Evolutionary conservation across 2,113 vertebrate species (phyloP).

Genomic region (Hypomesus transpacificus): DNA sequence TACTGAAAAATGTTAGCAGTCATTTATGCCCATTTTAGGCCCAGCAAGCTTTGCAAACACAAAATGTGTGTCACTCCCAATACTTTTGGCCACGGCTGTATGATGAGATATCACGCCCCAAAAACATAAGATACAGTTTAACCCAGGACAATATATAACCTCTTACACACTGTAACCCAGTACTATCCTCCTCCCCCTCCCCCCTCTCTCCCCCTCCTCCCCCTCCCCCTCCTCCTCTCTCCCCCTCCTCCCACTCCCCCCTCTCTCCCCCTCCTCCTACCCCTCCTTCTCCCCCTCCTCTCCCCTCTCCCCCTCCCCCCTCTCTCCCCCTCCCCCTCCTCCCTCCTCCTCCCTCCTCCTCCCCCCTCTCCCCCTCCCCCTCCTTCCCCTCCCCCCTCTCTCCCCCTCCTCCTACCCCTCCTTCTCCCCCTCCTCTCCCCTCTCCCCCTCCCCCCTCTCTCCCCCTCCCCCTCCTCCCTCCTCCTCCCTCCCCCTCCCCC

Average conservation of each 20-base stretch:
- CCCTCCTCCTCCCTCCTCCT: neutral
- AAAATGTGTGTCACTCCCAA: no score
- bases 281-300: neutral
- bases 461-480: neutral
- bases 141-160: no score
- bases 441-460: slow-evolving; percentile 12
- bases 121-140: no score
- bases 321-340: slow-evolving; percentile 9
- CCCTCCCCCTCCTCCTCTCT: neutral
- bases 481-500: neutral
- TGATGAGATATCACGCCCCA: no score
- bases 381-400: neutral
- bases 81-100: no score
- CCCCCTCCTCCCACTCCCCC: neutral
- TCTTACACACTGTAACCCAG: no score
- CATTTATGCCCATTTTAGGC: no score
- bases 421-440: no score
- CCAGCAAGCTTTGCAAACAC: no score
- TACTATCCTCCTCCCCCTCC: neutral
- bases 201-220: neutral
- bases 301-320: no score
- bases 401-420: neutral
- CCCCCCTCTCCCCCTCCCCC: slow-evolving; percentile 10
- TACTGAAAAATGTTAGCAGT: no score
- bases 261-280: slow-evolving; percentile 12